Evolutionary conservation across 30 jellyfish, hydroid and myxozoan species (phyloP), one percentile per base, ranked within the genome.

Genomic region (Aurelia coerulea): DNA sequence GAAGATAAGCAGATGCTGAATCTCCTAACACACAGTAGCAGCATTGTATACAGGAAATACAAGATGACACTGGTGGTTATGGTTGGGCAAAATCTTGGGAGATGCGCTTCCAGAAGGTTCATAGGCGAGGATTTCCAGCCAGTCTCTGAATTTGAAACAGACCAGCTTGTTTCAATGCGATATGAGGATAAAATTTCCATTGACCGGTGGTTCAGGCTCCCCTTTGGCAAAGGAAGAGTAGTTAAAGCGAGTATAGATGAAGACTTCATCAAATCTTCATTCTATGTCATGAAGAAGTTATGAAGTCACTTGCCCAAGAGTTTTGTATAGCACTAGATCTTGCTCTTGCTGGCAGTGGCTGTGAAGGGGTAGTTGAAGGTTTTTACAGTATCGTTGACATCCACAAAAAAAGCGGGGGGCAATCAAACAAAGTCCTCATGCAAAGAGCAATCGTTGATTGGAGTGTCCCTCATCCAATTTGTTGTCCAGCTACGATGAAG

Each of bases 381-480:
- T 58, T 58, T 14, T 58, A 58, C 29, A 58, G 67, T 18, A 5
- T 12, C 1, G 67, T 58, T 58, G 67, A 5, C 29, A 18, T 18
- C 29, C 67, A 5, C 67, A 58, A 58, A 18, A 54, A 54, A 17
- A 54, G 66, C 17, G 66, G 66, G 17, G 17, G 66, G 17, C 66
- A 54, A 54, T 54, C 66, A 54, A 54, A 54, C 17, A 17, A 54
- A 54, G 66, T 54, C 66, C 66, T 54, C 16, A 12, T 19, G 75
- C 34, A 23, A 23, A 56, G 66, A 56, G 65, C 80, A 8, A 69
- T 69, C 0, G 63, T 69, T 32, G 80, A 69, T 32, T 69, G 80
- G 65, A 9, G 80, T 69, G 35, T 69, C 31, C 80, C 80, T 9
- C 80, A 69, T 32, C 80, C 80, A 9, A 18, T 69, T 29, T 39